phyloP scores from a whole-genome alignment of 2,888 invertebrate species.

The Megamerina dolium region DNA sequence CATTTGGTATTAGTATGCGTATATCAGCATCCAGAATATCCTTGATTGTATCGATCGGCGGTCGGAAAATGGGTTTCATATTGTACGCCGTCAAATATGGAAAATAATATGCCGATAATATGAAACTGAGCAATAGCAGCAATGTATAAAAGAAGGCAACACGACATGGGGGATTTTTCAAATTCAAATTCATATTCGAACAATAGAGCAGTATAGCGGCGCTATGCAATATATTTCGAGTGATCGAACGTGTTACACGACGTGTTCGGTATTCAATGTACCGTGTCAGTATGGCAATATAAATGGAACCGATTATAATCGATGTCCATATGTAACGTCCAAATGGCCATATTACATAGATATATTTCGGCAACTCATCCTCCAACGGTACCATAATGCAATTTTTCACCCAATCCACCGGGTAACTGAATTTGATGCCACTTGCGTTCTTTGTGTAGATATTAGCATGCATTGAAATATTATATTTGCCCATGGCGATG shows the following conservation, averaged over 20 bases:
- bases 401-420: constrained; percentile 31
- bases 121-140: constrained; percentile 34
- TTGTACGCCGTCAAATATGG: constrained; percentile 38
- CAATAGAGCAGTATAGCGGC: constrained; percentile 34
- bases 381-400: constrained; percentile 43
- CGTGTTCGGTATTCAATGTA: constrained; percentile 25
- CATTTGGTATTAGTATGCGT: constrained; percentile 11
- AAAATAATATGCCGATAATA: constrained; percentile 34
- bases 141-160: constrained; percentile 31
- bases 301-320: constrained; percentile 28
- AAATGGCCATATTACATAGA: constrained; percentile 39
- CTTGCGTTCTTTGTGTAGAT: constrained; percentile 10
- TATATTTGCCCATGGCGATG: constrained; percentile 25
- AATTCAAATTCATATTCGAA: constrained; percentile 30
- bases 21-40: constrained; percentile 16
- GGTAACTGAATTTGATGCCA: constrained; percentile 31
- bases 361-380: constrained; percentile 39
- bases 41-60: constrained; percentile 19
- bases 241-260: constrained; percentile 16
- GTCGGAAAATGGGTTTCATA: constrained; percentile 38
- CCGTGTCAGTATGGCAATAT: constrained; percentile 33
- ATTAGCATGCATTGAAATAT: constrained; percentile 30
- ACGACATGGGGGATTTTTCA: constrained; percentile 24
- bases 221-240: constrained; percentile 31
- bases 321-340: constrained; percentile 35